These are phyloP conservation scores for Parasteatoda tepidariorum DNA, from an alignment of 1,140 invertebrate species.

Conservation along the genomic window DNA sequence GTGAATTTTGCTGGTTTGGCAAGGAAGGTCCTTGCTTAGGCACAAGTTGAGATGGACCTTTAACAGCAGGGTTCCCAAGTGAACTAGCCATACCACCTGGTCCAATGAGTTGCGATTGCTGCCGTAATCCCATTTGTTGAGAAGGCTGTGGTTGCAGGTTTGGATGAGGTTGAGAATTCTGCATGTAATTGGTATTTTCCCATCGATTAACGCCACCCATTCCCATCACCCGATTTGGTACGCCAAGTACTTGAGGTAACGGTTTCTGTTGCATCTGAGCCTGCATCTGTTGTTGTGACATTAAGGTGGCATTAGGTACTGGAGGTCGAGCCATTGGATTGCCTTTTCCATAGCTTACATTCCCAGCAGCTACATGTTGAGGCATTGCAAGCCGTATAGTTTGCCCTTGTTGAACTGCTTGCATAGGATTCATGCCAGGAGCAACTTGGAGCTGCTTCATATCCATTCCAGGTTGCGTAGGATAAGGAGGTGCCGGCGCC, in stretches of 20 bases:
- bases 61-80: conserved; percentile 1
- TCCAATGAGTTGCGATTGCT: conserved; percentile 58
- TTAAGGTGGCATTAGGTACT: conserved; percentile 5
- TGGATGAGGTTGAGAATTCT: conserved; percentile 66
- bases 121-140: conserved; percentile 62
- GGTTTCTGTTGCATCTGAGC: conserved; percentile 43
- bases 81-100: conserved; percentile 31
- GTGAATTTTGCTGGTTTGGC: conserved; percentile 65
- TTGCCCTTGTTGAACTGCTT: conserved; percentile 91
- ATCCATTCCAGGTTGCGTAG: conserved; percentile 65
- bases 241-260: conserved; percentile 50
- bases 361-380: conserved; percentile 64
- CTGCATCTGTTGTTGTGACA: conserved; percentile 17
- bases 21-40: conserved; percentile 13
- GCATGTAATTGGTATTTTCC: conserved; percentile 35
- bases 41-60: conserved; percentile 50
- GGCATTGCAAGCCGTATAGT: conserved; percentile 10
- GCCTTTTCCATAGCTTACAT: conserved; percentile 74
- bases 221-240: conserved; percentile 35
- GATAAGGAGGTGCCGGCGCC: conserved; percentile 70
- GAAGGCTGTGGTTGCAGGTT: conserved; percentile 66
- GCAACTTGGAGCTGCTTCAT: conserved; percentile 76
- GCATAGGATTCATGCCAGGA: conserved; percentile 83
- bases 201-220: conserved; percentile 28
- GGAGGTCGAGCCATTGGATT: conserved; percentile 69